These are phyloP conservation scores for Dendrocincla tyrannina DNA, from an alignment of 2,797 vertebrate genomes.

Conservation along the genomic window DNA sequence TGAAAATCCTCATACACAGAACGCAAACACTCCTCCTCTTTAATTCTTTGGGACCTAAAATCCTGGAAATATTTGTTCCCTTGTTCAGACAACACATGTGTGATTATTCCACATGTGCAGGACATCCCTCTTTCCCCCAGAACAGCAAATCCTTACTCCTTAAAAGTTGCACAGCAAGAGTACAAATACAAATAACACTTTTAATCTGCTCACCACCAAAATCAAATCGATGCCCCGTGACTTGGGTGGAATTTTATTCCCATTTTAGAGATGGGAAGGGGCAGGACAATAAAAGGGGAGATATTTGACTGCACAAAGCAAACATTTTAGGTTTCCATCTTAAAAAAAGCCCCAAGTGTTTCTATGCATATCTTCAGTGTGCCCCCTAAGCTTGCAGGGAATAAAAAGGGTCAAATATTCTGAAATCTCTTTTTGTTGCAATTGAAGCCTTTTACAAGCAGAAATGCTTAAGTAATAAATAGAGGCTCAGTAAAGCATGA, in stretches of 20 bases:
- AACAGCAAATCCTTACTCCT: neutral
- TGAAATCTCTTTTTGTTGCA: neutral
- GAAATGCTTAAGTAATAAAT: neutral
- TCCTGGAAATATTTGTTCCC: neutral
- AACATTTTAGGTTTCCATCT: neutral
- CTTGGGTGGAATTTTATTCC: neutral
- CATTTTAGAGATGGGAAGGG: neutral
- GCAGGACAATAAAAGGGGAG: neutral
- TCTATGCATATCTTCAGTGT: neutral
- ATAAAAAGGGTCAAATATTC: neutral
- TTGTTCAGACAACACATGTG: neutral
- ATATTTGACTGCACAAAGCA: neutral
- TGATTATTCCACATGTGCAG: neutral
- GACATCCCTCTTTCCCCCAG: neutral
- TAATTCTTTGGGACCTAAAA: neutral
- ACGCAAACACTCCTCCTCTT: neutral
- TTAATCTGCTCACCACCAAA: neutral
- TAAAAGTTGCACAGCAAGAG: neutral
- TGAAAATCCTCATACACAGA: neutral
- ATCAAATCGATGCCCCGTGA: neutral
- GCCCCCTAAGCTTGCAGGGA: neutral
- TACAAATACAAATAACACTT: neutral
- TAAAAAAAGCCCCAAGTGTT: neutral
- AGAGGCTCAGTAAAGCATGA: neutral
- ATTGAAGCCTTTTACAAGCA: neutral